Evolutionary conservation across 2,113 vertebrate species (phyloP), one percentile per base, ranked within the genome.

Genomic region (Stigmatopora argus): DNA sequence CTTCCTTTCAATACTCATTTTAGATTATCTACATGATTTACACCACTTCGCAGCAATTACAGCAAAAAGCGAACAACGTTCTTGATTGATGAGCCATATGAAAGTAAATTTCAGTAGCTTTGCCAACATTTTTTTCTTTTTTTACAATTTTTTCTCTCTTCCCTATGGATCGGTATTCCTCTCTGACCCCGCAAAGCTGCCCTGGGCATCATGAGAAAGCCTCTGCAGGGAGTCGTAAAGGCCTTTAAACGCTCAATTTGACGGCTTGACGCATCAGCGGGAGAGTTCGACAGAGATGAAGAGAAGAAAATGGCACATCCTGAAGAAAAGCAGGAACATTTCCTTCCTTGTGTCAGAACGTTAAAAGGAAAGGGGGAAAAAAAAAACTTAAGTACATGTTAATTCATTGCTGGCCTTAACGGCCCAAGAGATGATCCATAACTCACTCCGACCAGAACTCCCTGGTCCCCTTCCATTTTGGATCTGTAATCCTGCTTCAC

Each of bases 271-370:
- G 90, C 91, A 92, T 92, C 86, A 78, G 89, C 92, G 86, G 47
- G 85, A 93, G 90, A 88, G 91, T 93, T 92, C 90, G 78, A 92
- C 91, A 92, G 90, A 90, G 91, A 94, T 93, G 92, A 94, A 92
- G 91, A 93, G 92, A 89, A 92, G 92, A 95, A 96, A 94, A 94
- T 93, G 93, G 91, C 91, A 94, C 92, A 95, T 95, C 92, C 92
- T 92, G 92, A 94, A 92, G 91, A 94, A 96, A 97, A 95, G 91
- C 95, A 84, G 82, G 74, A 89, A 91, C 90, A 93, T 95, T 95
- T 96, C 94, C 92, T 94, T 94, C 90, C 89, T 84, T 71, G 72
- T 92, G 92, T 94, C 92, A 92, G 89, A 91, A 87, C 80, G 79
- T 83, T 85, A 81, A 83, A 79, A 44, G 38, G 77, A 26, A 65